phyloP scores from a whole-genome alignment of 2,888 invertebrate genomes.

The Cataglyphis altisquamis region DNA sequence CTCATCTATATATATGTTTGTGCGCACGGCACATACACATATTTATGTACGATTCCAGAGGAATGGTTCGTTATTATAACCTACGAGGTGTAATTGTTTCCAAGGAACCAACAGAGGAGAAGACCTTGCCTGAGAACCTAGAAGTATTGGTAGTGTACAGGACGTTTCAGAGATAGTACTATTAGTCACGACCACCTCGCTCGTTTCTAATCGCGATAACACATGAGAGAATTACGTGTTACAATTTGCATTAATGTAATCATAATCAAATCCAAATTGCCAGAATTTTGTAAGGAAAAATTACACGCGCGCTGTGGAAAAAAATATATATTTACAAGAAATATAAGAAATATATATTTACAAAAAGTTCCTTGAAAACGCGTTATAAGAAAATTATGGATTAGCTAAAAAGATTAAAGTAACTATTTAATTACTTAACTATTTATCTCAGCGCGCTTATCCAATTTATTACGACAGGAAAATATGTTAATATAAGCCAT shows the following conservation, averaged over 20 bases:
- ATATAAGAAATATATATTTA: background rate
- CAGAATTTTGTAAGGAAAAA: background rate
- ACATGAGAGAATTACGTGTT: constrained; percentile 50
- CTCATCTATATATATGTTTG: constrained; percentile 36
- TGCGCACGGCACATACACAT: constrained; percentile 62
- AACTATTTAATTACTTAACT: background rate
- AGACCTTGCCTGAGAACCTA: constrained; percentile 83
- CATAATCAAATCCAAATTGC: background rate
- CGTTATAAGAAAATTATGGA: background rate
- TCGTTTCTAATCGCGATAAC: constrained; percentile 63
- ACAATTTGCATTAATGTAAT: constrained; percentile 41
- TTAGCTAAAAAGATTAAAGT: constrained; percentile 13
- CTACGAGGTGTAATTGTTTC: constrained; percentile 83
- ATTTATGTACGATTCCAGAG: constrained; percentile 74
- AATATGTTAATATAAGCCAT: constrained; percentile 4
- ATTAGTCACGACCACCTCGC: constrained; percentile 76
- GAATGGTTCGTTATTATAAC: constrained; percentile 81
- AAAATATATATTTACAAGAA: background rate
- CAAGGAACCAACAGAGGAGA: constrained; percentile 81
- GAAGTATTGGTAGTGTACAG: constrained; percentile 80
- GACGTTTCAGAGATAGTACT: constrained; percentile 79
- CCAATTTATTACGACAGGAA: constrained; percentile 6
- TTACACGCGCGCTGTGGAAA: background rate
- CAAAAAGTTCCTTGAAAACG: background rate
- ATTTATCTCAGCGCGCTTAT: constrained; percentile 18